Base-by-base conservation (phyloP, 92 coral and sea anemone species). In the Phenganax subtilis region DNA sequence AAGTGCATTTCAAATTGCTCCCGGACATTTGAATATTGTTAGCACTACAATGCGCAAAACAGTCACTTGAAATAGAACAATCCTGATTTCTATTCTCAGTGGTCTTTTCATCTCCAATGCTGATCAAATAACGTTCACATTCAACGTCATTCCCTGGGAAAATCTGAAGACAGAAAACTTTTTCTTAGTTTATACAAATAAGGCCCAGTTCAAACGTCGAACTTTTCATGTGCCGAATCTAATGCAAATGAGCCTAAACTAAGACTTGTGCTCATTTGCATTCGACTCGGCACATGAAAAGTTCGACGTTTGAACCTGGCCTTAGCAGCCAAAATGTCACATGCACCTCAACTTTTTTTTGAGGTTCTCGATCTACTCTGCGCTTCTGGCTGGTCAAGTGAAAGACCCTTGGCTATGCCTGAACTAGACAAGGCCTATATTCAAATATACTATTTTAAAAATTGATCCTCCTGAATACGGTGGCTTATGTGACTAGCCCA, bases 71-170 rank as follows among this genome's bases (percentile, higher is more conserved):
- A 37, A 7, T 3, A 1, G n/a, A 37, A 20, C 6, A 5, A 51
- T 64, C 57, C 31, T 57, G 30, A 30, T 15, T 10, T 76, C 16
- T 58, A 0, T 57, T 69, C 4, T 78, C 60, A 47, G 53, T 11
- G 14, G 14, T 82, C 71, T 66, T 81, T 30, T 84, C 91, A 47
- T 94, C 98, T 64, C 91, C 97, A 1, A 94, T 66, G 8, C 92
- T 90, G 71, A 94, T 88, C 58, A 94, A 84, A 84, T 94, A 94
- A 51, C 96, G 82, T 12, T 94, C 98, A 77, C 92, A 88, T 83
- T 94, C 98, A 11, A 94, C 53, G 58, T 94, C 97, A 66, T 83
- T 87, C 2, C 98, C 98, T 69, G 85, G 60, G 51, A 70, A 55
- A 66, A 93, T 82, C 98, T 93, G 80, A 60, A 73, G 55, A n/a